Percentiles rank a stretch among this genome's conserved stretches.
Evolutionary conservation across 2,797 vertebrate species (phyloP).

Genomic region (Rhinophrynus dorsalis): DNA sequence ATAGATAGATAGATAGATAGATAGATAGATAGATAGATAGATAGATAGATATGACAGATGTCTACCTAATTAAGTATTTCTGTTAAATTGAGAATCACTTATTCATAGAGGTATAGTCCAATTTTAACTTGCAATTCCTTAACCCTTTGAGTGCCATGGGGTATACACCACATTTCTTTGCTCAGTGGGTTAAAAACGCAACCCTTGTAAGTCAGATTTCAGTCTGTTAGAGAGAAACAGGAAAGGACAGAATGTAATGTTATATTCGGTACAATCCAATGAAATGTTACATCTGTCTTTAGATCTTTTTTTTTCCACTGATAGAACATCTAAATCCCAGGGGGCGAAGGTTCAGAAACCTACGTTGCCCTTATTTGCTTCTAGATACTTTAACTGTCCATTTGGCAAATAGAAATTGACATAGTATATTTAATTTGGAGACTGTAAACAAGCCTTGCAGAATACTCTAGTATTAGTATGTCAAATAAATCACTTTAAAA

Average conservation of each 20-base stretch:
- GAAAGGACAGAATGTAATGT: neutral
- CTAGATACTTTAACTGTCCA: constrained; percentile 57
- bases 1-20: no score
- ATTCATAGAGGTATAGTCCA: no score
- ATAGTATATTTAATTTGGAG: constrained; percentile 61
- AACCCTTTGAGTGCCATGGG: no score
- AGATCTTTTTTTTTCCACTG: constrained; percentile 25
- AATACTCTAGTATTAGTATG: constrained; percentile 6
- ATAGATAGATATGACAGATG: no score
- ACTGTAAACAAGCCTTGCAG: constrained; percentile 46
- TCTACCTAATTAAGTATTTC: no score
- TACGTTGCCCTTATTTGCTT: constrained; percentile 58
- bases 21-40: no score
- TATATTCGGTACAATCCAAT: neutral
- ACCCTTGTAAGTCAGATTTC: neutral
- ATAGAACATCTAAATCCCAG: constrained; percentile 20
- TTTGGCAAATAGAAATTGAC: constrained; percentile 63
- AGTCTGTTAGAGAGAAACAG: neutral
- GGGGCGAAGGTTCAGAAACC: constrained; percentile 47
- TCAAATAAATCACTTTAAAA: neutral
- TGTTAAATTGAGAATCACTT: no score
- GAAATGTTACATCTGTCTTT: constrained; percentile 22
- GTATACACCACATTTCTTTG: no score
- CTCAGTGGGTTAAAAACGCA: no score
- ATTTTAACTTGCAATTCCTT: no score